Base-by-base conservation (phyloP, 1,140 invertebrate genomes). In the Neuroterus valhalla region DNA sequence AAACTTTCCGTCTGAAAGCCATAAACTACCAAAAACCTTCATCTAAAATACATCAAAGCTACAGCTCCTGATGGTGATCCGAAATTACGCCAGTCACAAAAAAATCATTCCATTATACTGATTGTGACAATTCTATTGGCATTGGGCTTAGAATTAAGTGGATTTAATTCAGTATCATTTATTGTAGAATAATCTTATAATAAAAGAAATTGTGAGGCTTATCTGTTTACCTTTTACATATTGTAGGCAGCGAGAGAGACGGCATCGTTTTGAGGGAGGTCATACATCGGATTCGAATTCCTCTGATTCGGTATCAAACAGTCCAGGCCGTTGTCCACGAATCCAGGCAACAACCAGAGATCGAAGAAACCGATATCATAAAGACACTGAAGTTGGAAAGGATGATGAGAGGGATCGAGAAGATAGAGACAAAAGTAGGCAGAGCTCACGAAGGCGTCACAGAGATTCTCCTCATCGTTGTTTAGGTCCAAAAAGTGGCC, bases 231-330 rank as follows among this genome's bases (percentile, higher is more conserved):
- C 31, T 38, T 38, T 38, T 38, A 38, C 10, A 38, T 68, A 72
- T 78, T 78, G 67, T 66, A 91, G 89, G 46, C 89, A 90, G 85
- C 83, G 90, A 71, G 89, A 91, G 79, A 77, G 88, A 71, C 83
- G 90, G 55, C 90, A 90, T 79, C 85, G 89, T 31, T 90, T 89
- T 11, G 89, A 90, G 74, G 55, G 55, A 74, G 89, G 88, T 21
- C 88, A 89, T 43, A 89, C 86, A 84, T 89, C 89, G 1, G 88
- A 87, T 68, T 88, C 89, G 12, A 85, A 83, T 62, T 89, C 89
- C 19, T 87, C 88, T 1, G 70, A 67, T 6, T 90, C 89, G 19
- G 84, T 85, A 45, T 82, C 85, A 23, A 85, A 88, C 46, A 90
- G 84, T 77, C 88, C 87, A 21, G 80, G 68, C 31, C 85, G 86